Conservation (phyloP, 2,797 vertebrate species). For the Liparis tanakae region DNA sequence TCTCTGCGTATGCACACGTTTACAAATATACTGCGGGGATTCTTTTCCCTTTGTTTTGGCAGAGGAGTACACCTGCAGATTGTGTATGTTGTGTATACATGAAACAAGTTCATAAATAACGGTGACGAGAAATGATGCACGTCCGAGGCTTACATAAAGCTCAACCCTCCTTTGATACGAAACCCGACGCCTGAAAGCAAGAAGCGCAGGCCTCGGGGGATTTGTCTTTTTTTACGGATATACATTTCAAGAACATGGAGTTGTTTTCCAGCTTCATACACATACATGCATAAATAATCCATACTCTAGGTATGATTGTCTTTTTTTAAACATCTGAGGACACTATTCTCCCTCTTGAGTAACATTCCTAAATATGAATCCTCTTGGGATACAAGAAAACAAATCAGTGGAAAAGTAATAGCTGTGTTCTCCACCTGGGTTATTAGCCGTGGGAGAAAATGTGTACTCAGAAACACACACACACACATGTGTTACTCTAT, state of each 20-base stretch:
- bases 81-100: conserved; percentile 8
- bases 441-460: conserved; percentile 9
- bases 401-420: conserved; percentile 4
- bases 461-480: background rate
- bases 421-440: background rate
- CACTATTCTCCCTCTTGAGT: conserved; percentile 8
- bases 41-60: conserved; percentile 32
- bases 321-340: background rate
- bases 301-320: conserved; percentile 17
- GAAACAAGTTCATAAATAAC: conserved; percentile 46
- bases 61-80: conserved; percentile 37
- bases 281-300: conserved; percentile 45
- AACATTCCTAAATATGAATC: conserved; percentile 31
- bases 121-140: conserved; percentile 31
- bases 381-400: background rate
- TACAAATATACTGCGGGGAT: conserved; percentile 19
- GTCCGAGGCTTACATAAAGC: conserved; percentile 39
- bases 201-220: conserved; percentile 48
- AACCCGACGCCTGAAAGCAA: conserved; percentile 29
- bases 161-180: conserved; percentile 45
- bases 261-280: conserved; percentile 35
- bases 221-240: conserved; percentile 11
- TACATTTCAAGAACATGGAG: conserved; percentile 43
- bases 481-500: background rate
- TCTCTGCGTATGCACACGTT: background rate